Evolutionary conservation across 2,113 vertebrate genomes (phyloP).

Genomic region (Heptranchias perlo): DNA sequence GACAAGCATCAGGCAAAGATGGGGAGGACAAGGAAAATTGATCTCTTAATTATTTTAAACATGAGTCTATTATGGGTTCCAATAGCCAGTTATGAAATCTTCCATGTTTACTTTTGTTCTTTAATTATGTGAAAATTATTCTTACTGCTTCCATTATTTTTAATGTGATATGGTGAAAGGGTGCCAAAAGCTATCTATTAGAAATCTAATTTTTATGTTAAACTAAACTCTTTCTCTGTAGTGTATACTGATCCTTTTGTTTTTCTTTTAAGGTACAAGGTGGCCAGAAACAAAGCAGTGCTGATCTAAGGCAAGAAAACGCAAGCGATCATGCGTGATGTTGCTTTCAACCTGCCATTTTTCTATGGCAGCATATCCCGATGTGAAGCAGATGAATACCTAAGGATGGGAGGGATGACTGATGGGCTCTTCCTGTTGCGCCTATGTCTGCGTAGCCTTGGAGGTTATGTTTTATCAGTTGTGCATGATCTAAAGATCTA

Average conservation of each 20-base stretch:
- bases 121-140: background rate
- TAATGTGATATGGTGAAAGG: background rate
- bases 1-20: background rate
- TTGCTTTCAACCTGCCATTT: slow-evolving; percentile 82
- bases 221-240: background rate
- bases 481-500: slow-evolving; percentile 75
- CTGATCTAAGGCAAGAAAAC: background rate
- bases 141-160: background rate
- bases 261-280: background rate
- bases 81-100: background rate
- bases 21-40: no score
- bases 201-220: background rate
- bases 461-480: slow-evolving; percentile 86
- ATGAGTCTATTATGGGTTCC: background rate
- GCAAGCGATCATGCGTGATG: slow-evolving; percentile 70
- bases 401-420: slow-evolving; percentile 83
- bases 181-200: background rate
- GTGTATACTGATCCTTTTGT: background rate
- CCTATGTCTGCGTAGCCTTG: slow-evolving; percentile 85
- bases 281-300: background rate
- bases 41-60: background rate
- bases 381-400: slow-evolving; percentile 76
- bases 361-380: slow-evolving; percentile 92
- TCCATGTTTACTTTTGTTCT: background rate
- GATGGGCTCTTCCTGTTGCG: slow-evolving; percentile 88